Evolutionary conservation across 1,140 invertebrate genomes (phyloP).

Genomic region (Mylabris phalerata): DNA sequence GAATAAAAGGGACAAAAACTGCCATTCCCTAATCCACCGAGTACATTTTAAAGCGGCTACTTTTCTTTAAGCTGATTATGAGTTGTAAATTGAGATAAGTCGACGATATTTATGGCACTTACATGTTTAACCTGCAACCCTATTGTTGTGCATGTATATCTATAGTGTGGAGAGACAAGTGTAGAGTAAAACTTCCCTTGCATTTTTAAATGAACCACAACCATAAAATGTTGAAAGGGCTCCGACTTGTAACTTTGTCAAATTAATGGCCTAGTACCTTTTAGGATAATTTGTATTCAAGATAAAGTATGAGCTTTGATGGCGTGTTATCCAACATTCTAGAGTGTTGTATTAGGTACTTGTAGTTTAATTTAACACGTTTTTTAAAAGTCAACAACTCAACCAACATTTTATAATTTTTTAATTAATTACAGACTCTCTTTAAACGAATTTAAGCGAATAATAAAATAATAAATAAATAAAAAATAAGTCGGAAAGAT

Average conservation of each 20-base stretch:
- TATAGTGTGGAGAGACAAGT: too few relatives aligned
- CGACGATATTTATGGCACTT: conserved; percentile 44
- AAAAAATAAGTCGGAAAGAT: too few relatives aligned
- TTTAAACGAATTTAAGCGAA: too few relatives aligned
- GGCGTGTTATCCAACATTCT: conserved; percentile 17
- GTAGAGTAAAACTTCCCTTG: conserved; percentile 3
- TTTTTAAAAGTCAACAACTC: too few relatives aligned
- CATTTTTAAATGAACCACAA: conserved; percentile 16
- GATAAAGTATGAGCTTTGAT: conserved; percentile 20
- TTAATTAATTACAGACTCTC: too few relatives aligned
- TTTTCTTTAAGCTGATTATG: conserved; percentile 45
- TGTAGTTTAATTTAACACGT: conserved; percentile 22
- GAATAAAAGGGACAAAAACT: conserved; percentile 16
- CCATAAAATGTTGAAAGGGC: not conserved
- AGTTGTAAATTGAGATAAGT: conserved; percentile 44
- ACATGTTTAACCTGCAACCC: conserved; percentile 38
- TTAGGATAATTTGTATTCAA: conserved; percentile 35
- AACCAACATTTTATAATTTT: too few relatives aligned
- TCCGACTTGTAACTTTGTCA: conserved; percentile 34
- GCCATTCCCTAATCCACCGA: conserved; percentile 35
- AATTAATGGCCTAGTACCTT: conserved; percentile 37
- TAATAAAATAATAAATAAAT: too few relatives aligned
- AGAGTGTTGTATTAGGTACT: conserved; percentile 16
- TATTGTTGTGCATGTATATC: too few relatives aligned
- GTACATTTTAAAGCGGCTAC: conserved; percentile 43